Base-by-base conservation (phyloP, 2,888 invertebrate species). In the Drosophila pegasa region DNA sequence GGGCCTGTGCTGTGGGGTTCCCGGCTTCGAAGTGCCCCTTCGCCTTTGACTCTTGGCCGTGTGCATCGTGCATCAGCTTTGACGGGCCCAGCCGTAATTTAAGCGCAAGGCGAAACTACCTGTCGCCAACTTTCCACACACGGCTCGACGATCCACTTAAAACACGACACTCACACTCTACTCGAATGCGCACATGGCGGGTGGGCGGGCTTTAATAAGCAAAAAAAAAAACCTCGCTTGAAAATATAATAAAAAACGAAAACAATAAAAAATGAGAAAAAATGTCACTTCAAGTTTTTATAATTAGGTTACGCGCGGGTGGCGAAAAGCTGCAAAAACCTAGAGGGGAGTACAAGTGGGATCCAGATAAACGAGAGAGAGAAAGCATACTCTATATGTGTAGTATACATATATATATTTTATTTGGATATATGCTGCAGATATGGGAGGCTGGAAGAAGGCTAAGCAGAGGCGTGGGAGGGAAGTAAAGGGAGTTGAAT, bases 231-330 rank as follows among this genome's bases (percentile, higher is more conserved):
- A 7, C 52, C 52, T 45, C 37, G 56, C 56, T 54, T 57, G 29
- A 57, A 45, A 47, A 18, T 54, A 54, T 45, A 66, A 50, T 48
- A 74, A 85, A 59, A 54, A 57, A 25, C 20, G 27, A 20, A 37
- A 54, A 38, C 25, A 33, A 57, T 40, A 27, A 22, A 64, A 68
- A 60, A 57, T 2, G 14, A 25, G n/a, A 27, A 62, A 63, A 63
- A 81, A 80, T 71, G 69, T 83, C 75, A 78, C 65, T 86, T 75
- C 62, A 54, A 68, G 62, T 70, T 69, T 67, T 79, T 88, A 70
- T 88, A 83, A 88, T 83, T 83, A 83, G 87, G 84, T 88, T 83
- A 71, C 83, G 88, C 77, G 87, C 87, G 74, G 87, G 65, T 86
- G 71, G 50, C 52, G 55, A 48, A 71, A 88, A 75, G 80, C 73